These are phyloP conservation scores for Chloroceryle aenea DNA, from an alignment of 2,113 vertebrate species.

Conservation along the genomic window DNA sequence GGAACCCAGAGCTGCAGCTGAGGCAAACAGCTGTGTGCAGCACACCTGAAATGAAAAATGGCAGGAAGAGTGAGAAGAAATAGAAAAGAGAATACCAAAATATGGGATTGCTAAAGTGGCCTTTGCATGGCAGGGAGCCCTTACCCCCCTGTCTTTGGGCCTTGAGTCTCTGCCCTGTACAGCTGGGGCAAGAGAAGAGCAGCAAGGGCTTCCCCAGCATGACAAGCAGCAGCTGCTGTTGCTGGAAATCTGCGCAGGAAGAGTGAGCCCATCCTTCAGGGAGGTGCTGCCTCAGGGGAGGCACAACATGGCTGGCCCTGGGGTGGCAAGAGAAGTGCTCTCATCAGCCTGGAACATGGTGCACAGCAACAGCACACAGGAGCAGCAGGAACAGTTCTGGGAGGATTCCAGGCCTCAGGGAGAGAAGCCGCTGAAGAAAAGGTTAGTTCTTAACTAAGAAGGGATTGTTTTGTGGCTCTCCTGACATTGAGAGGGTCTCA, in stretches of 20 bases:
- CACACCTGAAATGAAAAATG: background rate
- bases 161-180: background rate
- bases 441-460: background rate
- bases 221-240: background rate
- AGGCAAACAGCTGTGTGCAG: background rate
- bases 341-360: background rate
- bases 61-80: background rate
- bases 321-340: rapidly evolving
- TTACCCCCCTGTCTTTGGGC: background rate
- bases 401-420: background rate
- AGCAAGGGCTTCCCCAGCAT: rapidly evolving
- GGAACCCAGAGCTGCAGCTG: background rate
- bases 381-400: background rate
- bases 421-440: rapidly evolving
- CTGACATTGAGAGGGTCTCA: rapidly evolving
- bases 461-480: background rate
- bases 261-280: rapidly evolving
- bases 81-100: background rate
- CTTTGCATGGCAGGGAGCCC: rapidly evolving
- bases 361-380: background rate
- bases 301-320: rapidly evolving
- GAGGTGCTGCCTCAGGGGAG: background rate
- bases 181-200: background rate
- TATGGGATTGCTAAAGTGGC: background rate
- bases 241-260: background rate